Evolutionary conservation across 2,888 invertebrate species (phyloP).

Genomic region (Creontiades dilutus): DNA sequence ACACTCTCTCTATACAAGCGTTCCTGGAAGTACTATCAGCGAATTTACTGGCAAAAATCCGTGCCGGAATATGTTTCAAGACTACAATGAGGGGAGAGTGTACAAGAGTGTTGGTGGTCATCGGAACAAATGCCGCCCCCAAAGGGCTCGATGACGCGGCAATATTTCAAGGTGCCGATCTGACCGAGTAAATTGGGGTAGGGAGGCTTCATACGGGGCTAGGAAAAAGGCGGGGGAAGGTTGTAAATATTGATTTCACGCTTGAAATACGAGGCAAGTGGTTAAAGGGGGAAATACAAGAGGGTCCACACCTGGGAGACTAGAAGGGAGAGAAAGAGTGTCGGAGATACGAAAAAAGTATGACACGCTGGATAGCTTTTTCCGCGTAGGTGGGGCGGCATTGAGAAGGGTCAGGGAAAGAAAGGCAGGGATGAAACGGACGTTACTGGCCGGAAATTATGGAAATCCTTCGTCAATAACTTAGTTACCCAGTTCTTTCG

Average conservation of each 20-base stretch:
- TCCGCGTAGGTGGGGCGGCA: not conserved
- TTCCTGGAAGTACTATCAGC: no score
- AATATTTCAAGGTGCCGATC: slow-evolving; percentile 36
- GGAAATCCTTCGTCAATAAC: not conserved
- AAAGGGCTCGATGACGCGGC: not conserved
- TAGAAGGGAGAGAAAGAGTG: not conserved
- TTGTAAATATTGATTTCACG: slow-evolving; percentile 64
- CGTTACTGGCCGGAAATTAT: slow-evolving; percentile 1
- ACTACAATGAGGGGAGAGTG: no score
- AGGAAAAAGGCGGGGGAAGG: not conserved
- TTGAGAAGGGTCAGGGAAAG: not conserved
- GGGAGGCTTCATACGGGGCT: not conserved
- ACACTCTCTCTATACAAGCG: no score
- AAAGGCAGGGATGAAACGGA: not conserved
- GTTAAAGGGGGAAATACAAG: slow-evolving; percentile 1
- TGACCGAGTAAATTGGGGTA: not conserved
- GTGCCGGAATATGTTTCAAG: no score
- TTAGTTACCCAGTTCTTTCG: no score
- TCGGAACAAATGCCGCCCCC: not conserved
- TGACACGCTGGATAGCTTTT: not conserved
- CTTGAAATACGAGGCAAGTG: slow-evolving; percentile 47
- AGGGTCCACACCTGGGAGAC: not conserved
- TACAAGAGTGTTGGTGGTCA: not conserved
- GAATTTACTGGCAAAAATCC: no score
- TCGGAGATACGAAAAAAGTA: not conserved